A percentile compares a stretch with the other conserved stretches of the same genome.
phyloP scores from a whole-genome alignment of 2,113 vertebrate species.

The Gambusia affinis region DNA sequence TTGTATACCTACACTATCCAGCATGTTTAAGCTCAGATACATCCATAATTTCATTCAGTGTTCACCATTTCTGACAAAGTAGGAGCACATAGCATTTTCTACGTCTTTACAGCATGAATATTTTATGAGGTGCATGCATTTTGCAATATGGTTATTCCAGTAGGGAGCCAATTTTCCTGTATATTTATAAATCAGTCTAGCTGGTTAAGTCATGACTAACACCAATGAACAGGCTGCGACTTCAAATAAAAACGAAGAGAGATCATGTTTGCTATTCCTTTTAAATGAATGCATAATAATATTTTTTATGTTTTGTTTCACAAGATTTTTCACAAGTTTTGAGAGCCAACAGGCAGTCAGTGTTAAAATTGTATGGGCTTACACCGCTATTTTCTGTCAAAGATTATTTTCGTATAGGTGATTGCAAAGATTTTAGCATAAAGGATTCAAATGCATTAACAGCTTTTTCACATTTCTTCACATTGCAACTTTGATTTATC shows the following conservation, averaged over 20 bases:
- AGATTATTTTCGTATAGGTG: no score
- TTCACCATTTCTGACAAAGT: neutral
- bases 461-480: no score
- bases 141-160: no score
- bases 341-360: no score
- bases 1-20: neutral
- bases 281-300: neutral
- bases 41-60: neutral
- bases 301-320: no score
- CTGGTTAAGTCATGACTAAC: neutral
- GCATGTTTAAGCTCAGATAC: neutral
- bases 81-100: neutral
- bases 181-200: neutral
- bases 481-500: no score
- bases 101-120: no score
- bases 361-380: no score
- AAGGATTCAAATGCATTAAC: no score
- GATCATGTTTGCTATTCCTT: neutral
- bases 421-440: no score
- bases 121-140: neutral
- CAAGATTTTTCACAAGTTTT: no score
- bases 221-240: neutral
- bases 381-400: no score
- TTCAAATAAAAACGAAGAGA: neutral
- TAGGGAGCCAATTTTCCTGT: neutral